Base-by-base conservation (phyloP, 2,797 vertebrate species). In the Xenentodon cancila region DNA sequence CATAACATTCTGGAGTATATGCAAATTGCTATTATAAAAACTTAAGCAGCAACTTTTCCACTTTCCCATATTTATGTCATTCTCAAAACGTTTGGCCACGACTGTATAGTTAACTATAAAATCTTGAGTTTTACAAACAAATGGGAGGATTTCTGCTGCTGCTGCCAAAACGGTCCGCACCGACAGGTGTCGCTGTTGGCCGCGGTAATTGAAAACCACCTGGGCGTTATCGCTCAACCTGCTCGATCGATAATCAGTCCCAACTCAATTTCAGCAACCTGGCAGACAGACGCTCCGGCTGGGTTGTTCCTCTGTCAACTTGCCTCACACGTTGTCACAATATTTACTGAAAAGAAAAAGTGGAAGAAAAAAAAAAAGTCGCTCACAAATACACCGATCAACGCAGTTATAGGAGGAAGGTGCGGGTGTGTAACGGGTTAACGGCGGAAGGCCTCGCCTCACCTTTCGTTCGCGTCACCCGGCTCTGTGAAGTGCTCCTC, bases 141-240 rank as follows among this genome's bases (percentile, higher is more conserved):
- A 30, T 30, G 7, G 30, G 7, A 30, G 30, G 30, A 8, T 30
- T 6, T 30, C 3, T 30, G 30, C 7, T 30, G 30, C 7, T 30
- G 34, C 12, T 37, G 34, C 3, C 12, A 17, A 5, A 19, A 5
- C 37, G 4, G 27, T 6, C 9, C 2, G 9, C 6, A 0, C 75
- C 89, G 6, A n/a, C 73, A 91, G 92, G 75, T 51, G 40, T 13
- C 73, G 72, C 68, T 78, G 68, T 18, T 51, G 13, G n/a, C 77
- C 30, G 48, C 4, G 49, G 34, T 27, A 18, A n/a, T 4, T 7
- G 1, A 7, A 46, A 68, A 20, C 9, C 75, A 83, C 64, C 81
- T 81, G 88, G 90, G 89, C 86, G 89, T 92, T 72, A 88, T 90
- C 78, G 71, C n/a, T 40, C 32, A 75, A 84, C 75, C 74, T 46